Base-by-base conservation (phyloP, 2,888 invertebrate genomes). In the Drosophila austrosaltans region DNA sequence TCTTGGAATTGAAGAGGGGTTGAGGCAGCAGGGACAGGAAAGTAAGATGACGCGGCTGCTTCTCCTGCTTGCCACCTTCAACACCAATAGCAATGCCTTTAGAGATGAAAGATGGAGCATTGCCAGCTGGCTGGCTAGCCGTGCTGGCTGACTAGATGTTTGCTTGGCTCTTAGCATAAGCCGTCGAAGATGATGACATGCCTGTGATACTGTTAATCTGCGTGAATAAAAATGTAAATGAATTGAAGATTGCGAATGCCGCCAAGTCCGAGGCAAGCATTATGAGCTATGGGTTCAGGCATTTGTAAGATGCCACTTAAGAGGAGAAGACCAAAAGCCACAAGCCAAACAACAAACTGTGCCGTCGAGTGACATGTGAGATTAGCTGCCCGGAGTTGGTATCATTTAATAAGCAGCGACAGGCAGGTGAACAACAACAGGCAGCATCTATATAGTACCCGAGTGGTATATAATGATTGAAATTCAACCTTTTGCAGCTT, bases 211-310 rank as follows among this genome's bases (percentile, higher is more conserved):
- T 89, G 82, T 87, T 90, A 91, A 91, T 90, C 85, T 86, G 84
- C 83, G 90, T 88, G 86, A 90, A 90, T 90, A 89, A 90, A 90
- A 90, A 91, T 91, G 90, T 90, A 90, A 89, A 91, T 90, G 88
- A 83, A 87, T 89, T 87, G 79, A 81, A 89, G 88, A 87, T 89
- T 89, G 88, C 69, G 69, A 48, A 48, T 25, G 48, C 77, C 87
- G 79, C 79, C 72, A 78, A 62, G 77, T 76, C 69, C 69, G 61
- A 61, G 48, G 78, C 86, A 63, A 71, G 72, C 81, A 75, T 86
- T 88, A 88, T 84, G 83, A 84, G 83, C 88, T 82, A 84, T 85
- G 10, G 79, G 70, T 69, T 67, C 28, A 20, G 58, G 59, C 48
- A 53, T 40, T 22, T 60, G 32, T 44, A 42, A 69, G 48, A 48